These are phyloP conservation scores for Poecilia picta DNA, from an alignment of 2,797 vertebrate species.

Conservation along the genomic window DNA sequence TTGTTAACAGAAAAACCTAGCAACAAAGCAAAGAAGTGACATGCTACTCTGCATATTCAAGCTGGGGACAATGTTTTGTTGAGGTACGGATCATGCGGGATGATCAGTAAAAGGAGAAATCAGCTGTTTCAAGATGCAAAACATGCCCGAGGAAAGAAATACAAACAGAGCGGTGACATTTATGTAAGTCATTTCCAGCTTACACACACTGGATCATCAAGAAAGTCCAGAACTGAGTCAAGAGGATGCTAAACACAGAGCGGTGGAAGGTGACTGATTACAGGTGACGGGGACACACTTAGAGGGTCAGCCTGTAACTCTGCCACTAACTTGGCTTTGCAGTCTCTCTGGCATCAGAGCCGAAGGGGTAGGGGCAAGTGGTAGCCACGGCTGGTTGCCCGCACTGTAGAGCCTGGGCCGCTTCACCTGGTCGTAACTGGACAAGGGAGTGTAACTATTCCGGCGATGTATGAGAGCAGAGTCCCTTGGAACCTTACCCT, in stretches of 20 bases:
- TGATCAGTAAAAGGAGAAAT: conserved; percentile 37
- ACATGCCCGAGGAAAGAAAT: conserved; percentile 49
- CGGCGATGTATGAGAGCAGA: conserved; percentile 89
- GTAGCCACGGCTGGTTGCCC: conserved; percentile 90
- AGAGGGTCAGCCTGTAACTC: conserved; percentile 59
- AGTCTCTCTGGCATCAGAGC: conserved; percentile 86
- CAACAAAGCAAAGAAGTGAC: conserved; percentile 17
- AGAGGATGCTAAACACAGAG: conserved; percentile 55
- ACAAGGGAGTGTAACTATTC: conserved; percentile 96
- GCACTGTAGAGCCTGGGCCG: conserved; percentile 94
- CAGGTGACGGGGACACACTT: conserved; percentile 51
- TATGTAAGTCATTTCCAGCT: conserved; percentile 34
- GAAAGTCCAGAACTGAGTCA: conserved; percentile 38
- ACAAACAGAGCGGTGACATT: conserved; percentile 39
- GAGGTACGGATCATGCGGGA: conserved; percentile 58
- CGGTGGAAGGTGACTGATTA: conserved; percentile 52
- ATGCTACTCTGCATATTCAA: conserved; percentile 65
- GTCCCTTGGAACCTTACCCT: conserved; percentile 83
- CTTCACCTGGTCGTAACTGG: conserved; percentile 90
- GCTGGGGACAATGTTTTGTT: conserved; percentile 35
- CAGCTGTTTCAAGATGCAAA: conserved; percentile 31
- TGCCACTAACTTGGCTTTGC: conserved; percentile 88
- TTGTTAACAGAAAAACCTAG: conserved; percentile 1
- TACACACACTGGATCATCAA: conserved; percentile 45
- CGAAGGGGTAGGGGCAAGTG: conserved; percentile 83